Conservation (phyloP, 2,797 vertebrate species). For the Glossophaga mutica region DNA sequence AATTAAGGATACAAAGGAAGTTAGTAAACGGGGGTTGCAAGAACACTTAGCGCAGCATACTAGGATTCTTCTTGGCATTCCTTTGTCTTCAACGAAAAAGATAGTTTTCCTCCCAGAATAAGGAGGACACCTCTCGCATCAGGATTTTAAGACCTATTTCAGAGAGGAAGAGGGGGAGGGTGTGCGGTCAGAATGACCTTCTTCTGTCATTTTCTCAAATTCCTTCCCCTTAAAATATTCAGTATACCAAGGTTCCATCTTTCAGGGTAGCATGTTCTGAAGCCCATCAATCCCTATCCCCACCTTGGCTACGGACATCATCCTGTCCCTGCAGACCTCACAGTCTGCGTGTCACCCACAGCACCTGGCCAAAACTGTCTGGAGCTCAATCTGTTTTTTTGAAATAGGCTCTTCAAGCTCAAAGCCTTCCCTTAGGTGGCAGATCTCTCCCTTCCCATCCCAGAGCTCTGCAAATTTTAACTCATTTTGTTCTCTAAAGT, state of each 20-base stretch:
- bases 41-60: background rate
- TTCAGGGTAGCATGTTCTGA: background rate
- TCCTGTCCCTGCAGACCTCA: background rate
- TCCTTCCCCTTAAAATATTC: background rate
- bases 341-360: background rate
- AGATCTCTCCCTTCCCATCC: background rate
- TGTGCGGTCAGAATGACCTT: background rate
- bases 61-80: background rate
- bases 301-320: background rate
- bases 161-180: background rate
- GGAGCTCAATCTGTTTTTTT: background rate
- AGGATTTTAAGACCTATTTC: background rate
- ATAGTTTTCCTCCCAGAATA: background rate
- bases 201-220: background rate
- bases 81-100: background rate
- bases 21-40: background rate
- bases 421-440: background rate
- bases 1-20: background rate
- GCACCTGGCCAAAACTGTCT: background rate
- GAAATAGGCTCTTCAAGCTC: background rate
- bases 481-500: background rate
- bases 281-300: background rate
- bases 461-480: background rate
- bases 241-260: background rate
- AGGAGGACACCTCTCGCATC: background rate